Base-by-base conservation (phyloP, 2,888 invertebrate species). In the Lithophane leautieri region DNA sequence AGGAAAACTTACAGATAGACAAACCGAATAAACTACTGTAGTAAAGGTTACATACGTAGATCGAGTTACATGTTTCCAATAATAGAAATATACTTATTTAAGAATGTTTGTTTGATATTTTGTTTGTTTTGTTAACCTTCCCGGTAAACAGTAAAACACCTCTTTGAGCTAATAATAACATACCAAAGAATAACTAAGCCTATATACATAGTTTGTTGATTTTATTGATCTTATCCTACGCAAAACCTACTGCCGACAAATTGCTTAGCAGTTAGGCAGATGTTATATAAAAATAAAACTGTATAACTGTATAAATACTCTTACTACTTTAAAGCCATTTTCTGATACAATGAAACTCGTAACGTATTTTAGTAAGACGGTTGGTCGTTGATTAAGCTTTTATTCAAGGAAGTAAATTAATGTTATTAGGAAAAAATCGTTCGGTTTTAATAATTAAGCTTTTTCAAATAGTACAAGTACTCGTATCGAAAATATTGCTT, bases 91-190 rank as follows among this genome's bases (percentile, higher is more conserved):
- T 11, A 34, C 34, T 12, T 68, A 44, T 52, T 70, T 8, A 50
- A 22, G 50, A n/a, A n/a, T n/a, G n/a, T 22, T 47, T 47, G 34
- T 61, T 25, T 40, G 52, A 44, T 28, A 47, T 70, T 61, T 61
- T 1, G 11, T 76, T 50, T 73, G 14, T 40, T 79, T 79, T 61
- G 19, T 61, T 34, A 19, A 28, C 9, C 19, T n/a, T n/a, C n/a
- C n/a, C n/a, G n/a, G 12, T 25, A 7, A 25, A 25, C 11, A 52
- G 54, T 28, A 61, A 19, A 79, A 72, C 61, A 47, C 19, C 40
- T n/a, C 52, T 61, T 61, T 40, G 3, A 52, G 73, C 14, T 28
- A 62, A 62, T 70, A 62, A 47, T 52, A 72, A 40, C 34, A 40
- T 40, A 42, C 34, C 14, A 54, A 44, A 28, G 12, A 47, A 28